Evolutionary conservation across 2,888 invertebrate species (phyloP).

Genomic region (Cepaea hortensis): DNA sequence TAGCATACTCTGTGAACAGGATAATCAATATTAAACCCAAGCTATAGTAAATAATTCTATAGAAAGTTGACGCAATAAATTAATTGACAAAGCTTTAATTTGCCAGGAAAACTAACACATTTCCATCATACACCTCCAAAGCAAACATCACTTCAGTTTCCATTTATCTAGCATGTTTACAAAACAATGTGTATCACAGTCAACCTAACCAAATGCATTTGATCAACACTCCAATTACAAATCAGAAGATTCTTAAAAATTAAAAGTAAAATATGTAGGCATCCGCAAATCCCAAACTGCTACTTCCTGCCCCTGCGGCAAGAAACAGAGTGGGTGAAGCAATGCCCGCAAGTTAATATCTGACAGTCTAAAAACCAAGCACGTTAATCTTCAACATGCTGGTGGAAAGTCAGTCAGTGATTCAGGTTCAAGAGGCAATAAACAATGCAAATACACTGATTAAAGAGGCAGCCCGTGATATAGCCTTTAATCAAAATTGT

Average conservation of each 20-base stretch:
- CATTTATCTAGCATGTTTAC: too few relatives aligned
- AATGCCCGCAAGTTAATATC: slow-evolving; percentile 36
- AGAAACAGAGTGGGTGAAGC: slow-evolving; percentile 43
- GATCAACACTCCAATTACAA: too few relatives aligned
- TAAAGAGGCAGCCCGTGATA: neutral
- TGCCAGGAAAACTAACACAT: too few relatives aligned
- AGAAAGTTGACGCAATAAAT: too few relatives aligned
- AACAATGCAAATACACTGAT: neutral
- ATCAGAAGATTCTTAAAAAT: neutral
- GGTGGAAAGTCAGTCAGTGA: slow-evolving; percentile 5
- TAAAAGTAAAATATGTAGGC: slow-evolving; percentile 10
- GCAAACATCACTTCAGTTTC: too few relatives aligned
- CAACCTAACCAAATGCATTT: too few relatives aligned
- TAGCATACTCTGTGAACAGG: neutral
- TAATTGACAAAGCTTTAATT: too few relatives aligned
- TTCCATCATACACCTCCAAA: too few relatives aligned
- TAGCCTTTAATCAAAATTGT: neutral
- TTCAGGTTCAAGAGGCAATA: neutral
- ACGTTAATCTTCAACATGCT: slow-evolving; percentile 28
- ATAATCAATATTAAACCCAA: neutral
- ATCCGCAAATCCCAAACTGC: slow-evolving; percentile 44
- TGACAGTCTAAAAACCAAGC: slow-evolving; percentile 38
- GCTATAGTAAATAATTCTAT: neutral
- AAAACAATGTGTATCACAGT: too few relatives aligned
- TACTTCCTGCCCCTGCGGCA: slow-evolving; percentile 22